Evolutionary conservation across 2,797 vertebrate species (phyloP).

Genomic region (Cuniculus paca): DNA sequence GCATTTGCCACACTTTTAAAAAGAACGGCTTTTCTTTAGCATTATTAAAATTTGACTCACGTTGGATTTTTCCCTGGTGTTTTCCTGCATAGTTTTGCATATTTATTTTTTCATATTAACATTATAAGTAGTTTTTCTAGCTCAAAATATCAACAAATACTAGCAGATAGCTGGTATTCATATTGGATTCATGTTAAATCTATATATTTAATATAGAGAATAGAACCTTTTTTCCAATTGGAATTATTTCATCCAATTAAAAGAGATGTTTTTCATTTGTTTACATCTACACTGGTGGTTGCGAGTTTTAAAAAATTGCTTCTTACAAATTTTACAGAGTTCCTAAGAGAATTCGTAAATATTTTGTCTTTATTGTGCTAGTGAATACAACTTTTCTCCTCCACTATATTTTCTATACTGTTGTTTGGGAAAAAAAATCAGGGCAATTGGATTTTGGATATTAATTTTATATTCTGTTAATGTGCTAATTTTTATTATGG

Average conservation of each 20-base stretch:
- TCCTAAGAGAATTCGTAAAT: not conserved
- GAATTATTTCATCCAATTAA: not conserved
- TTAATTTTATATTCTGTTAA: constrained; percentile 23
- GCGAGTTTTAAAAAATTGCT: not conserved
- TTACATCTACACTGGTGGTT: not conserved
- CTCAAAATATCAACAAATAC: not conserved
- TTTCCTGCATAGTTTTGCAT: not conserved
- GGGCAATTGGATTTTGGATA: constrained; percentile 4
- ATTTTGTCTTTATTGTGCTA: not conserved
- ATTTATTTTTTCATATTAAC: constrained; percentile 7
- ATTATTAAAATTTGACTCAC: not conserved
- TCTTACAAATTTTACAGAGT: not conserved
- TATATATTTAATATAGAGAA: not conserved
- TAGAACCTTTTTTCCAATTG: not conserved
- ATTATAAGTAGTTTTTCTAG: not conserved
- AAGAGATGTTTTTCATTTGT: not conserved
- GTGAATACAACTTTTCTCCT: not conserved
- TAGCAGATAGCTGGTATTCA: not conserved
- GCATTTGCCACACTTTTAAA: not conserved
- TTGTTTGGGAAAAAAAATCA: not conserved
- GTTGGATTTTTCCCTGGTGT: not conserved
- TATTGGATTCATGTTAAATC: not conserved
- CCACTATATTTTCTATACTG: not conserved
- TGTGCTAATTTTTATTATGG: not conserved
- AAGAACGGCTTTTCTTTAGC: not conserved